Percentiles rank a stretch among this genome's conserved stretches.
Conservation (phyloP, 37 sponge, comb jelly and placozoan species). For the Aphrocallistes beatrix region DNA sequence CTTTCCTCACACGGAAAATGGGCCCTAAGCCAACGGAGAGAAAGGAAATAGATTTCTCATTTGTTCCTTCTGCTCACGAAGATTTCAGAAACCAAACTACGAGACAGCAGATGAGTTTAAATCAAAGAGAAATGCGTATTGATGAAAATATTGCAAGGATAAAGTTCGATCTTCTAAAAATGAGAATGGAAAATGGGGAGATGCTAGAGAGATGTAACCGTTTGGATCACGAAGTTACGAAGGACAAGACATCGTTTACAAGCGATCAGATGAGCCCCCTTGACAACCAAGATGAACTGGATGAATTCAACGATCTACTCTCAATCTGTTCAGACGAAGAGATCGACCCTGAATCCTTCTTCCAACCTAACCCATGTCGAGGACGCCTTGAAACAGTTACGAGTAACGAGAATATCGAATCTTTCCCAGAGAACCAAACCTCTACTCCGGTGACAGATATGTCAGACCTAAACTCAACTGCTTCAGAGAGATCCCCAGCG, state of each 20-base stretch:
- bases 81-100: not conserved
- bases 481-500: not conserved
- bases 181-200: not conserved
- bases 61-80: conserved; percentile 7
- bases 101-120: not conserved
- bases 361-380: not conserved
- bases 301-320: not conserved
- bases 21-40: not conserved
- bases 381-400: not conserved
- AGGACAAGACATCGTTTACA: no score
- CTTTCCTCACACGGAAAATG: not conserved
- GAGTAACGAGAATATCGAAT: not conserved
- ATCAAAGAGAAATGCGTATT: not conserved
- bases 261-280: not conserved
- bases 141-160: not conserved
- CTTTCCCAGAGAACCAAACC: no score
- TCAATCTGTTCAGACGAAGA: conserved; percentile 2
- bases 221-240: not conserved
- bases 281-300: not conserved
- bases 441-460: not conserved
- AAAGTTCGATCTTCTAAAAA: not conserved
- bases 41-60: conserved; percentile 5
- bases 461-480: not conserved
- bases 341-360: not conserved
- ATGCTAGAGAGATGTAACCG: not conserved